Evolutionary conservation across 2,113 vertebrate species (phyloP).

Genomic region (Neomonachus schauinslandi): DNA sequence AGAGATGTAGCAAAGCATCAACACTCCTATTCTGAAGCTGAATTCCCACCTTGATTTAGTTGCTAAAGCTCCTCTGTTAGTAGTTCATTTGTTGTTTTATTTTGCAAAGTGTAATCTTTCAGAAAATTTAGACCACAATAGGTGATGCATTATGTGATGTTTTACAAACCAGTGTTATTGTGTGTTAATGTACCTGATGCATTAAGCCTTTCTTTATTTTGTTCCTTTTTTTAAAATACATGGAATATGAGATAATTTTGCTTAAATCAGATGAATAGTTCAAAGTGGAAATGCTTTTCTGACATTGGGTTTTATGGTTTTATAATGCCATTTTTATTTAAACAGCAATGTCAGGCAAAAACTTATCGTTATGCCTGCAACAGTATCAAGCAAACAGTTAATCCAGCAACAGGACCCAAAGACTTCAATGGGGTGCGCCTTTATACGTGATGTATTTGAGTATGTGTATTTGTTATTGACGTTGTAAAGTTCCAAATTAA

Average conservation of each 20-base stretch:
- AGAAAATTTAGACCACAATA: neutral
- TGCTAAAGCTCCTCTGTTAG: neutral
- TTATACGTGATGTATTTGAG: neutral
- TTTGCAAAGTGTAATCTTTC: neutral
- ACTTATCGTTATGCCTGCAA: neutral
- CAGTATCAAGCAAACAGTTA: neutral
- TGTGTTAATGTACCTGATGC: neutral
- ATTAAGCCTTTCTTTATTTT: neutral
- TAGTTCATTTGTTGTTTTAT: neutral
- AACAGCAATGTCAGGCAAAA: neutral
- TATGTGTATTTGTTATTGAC: neutral
- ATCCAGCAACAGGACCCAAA: neutral
- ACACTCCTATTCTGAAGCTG: neutral
- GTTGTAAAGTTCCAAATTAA: constrained; percentile 1
- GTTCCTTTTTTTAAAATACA: neutral
- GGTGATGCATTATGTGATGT: neutral
- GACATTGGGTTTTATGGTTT: neutral
- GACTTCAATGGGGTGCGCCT: neutral
- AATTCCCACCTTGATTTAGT: neutral
- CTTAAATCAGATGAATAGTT: neutral
- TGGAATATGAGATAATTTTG: neutral
- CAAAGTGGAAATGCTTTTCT: neutral
- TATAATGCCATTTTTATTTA: neutral
- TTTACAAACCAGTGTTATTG: neutral
- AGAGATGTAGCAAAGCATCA: neutral